Percentiles rank a stretch among this genome's conserved stretches.
Conservation (phyloP, 2,797 vertebrate genomes). For the Basileuterus tristriatus region DNA sequence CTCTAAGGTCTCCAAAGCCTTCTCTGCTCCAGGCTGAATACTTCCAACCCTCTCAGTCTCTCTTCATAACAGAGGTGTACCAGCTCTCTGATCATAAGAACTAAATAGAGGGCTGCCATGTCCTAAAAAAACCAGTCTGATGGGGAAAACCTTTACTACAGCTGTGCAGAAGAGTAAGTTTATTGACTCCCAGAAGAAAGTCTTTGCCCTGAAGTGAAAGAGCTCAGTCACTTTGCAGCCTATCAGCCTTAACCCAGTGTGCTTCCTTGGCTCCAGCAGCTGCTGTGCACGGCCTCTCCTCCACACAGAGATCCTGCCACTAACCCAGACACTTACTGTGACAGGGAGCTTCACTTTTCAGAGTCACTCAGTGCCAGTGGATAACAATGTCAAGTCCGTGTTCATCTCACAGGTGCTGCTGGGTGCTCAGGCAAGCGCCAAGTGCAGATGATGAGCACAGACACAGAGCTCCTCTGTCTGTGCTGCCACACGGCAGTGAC, state of each 20-base stretch:
- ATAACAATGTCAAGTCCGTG: fast-evolving
- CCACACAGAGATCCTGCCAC: background rate
- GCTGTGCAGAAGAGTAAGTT: fast-evolving
- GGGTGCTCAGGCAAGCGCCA: background rate
- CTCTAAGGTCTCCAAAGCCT: background rate
- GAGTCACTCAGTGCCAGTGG: background rate
- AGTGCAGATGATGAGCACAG: background rate
- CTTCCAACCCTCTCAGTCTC: background rate
- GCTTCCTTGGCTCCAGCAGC: background rate
- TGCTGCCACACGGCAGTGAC: background rate
- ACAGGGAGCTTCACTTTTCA: background rate
- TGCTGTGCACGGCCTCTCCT: background rate
- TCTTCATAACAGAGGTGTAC: too few relatives aligned
- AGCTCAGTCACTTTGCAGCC: background rate
- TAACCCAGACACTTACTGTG: background rate
- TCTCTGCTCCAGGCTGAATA: background rate
- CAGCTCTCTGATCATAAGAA: background rate
- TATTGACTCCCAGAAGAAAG: background rate
- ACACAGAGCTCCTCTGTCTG: background rate
- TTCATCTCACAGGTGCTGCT: background rate
- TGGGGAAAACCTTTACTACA: background rate
- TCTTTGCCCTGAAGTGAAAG: background rate
- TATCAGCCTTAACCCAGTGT: background rate
- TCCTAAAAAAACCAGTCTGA: background rate
- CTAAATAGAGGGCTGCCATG: background rate